These are phyloP conservation scores for Crypturellus tataupa DNA, from an alignment of 2,797 vertebrate species.

Conservation along the genomic window DNA sequence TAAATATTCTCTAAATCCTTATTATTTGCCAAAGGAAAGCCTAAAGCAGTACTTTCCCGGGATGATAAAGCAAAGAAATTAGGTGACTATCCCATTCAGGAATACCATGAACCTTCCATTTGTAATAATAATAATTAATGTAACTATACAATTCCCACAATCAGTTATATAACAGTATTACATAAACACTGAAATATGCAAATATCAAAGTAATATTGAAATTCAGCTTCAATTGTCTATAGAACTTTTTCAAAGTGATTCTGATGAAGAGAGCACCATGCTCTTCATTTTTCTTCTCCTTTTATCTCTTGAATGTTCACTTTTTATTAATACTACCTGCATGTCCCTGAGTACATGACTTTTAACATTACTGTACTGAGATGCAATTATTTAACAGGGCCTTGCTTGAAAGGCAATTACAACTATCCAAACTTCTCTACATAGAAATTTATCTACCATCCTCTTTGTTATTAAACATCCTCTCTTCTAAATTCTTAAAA, in stretches of 20 bases:
- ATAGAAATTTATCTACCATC: neutral
- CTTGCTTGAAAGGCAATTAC: neutral
- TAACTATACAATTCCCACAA: neutral
- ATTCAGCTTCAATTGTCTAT: neutral
- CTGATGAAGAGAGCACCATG: neutral
- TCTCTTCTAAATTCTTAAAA: neutral
- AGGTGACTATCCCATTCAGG: neutral
- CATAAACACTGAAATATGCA: neutral
- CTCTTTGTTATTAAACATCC: neutral
- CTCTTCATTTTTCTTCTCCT: neutral
- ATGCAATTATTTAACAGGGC: neutral
- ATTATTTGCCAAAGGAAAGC: neutral
- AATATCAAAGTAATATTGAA: neutral
- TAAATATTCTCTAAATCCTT: neutral
- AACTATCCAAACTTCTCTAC: neutral
- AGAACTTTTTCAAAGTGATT: conserved; percentile 1
- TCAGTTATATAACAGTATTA: neutral
- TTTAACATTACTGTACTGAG: neutral
- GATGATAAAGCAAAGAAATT: conserved; percentile 1
- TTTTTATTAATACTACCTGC: neutral
- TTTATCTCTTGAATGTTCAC: neutral
- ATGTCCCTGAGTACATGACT: neutral
- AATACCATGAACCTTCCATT: neutral
- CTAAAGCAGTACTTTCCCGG: neutral
- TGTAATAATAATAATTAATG: neutral